A percentile compares a stretch with the other conserved stretches of the same genome.
phyloP scores from a whole-genome alignment of 2,113 vertebrate genomes.

The Canis aureus region DNA sequence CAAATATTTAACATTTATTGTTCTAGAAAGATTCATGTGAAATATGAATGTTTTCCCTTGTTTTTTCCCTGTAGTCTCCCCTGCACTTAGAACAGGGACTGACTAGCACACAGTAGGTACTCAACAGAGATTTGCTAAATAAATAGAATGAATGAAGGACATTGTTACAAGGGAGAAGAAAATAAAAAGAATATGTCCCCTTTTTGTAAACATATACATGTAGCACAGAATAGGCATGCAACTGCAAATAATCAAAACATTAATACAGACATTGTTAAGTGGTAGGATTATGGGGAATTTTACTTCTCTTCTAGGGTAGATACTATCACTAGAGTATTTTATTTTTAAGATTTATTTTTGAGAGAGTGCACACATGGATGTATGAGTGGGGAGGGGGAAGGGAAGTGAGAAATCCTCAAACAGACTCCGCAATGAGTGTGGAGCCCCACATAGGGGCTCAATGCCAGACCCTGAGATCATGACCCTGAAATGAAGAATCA shows the following conservation, averaged over 20 bases:
- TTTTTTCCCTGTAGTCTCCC: not conserved
- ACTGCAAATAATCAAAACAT: not conserved
- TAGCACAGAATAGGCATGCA: not conserved
- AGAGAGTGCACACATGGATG: not conserved
- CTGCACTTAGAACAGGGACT: not conserved
- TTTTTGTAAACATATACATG: not conserved
- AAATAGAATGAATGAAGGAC: not conserved
- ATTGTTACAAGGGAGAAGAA: not conserved
- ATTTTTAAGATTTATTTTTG: not conserved
- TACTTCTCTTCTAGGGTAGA: slow-evolving; percentile 5
- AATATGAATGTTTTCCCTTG: not conserved
- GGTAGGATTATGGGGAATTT: not conserved
- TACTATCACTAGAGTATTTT: not conserved
- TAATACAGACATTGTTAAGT: not conserved
- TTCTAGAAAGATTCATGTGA: not conserved
- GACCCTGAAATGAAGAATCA: not conserved
- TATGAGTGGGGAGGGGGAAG: not conserved
- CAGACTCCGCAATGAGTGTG: not conserved
- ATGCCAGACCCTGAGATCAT: not conserved
- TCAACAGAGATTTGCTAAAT: not conserved
- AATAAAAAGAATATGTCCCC: not conserved
- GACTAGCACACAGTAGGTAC: not conserved
- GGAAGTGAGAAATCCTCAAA: not conserved
- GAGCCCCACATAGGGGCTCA: not conserved
- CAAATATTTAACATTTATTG: not conserved